Conservation (phyloP, 64 coral and sea anemone species). For the Stichodactyla mertensii region DNA sequence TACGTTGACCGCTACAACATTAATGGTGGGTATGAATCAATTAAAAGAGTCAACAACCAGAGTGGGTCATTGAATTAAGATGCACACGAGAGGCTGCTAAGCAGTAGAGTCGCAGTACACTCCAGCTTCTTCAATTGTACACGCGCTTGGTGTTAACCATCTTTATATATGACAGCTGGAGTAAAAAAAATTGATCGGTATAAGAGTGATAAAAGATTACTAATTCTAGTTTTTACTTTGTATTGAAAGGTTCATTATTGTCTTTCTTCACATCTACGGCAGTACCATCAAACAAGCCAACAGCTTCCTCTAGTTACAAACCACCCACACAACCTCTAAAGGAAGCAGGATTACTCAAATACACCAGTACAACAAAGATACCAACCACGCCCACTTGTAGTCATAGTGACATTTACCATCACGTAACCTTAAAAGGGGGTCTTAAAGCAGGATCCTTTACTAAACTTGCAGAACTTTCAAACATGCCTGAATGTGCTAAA, state of each 20-base stretch:
- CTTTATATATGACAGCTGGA: no score
- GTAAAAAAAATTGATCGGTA: no score
- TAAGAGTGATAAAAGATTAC: neutral
- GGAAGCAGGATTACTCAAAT: neutral
- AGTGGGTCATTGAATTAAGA: no score
- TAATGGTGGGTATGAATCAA: conserved; percentile 33
- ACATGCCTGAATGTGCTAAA: conserved; percentile 65
- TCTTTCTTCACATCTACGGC: neutral
- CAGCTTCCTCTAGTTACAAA: neutral
- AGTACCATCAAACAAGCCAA: neutral
- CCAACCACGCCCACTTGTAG: conserved; percentile 40
- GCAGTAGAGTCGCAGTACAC: no score
- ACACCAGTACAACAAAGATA: neutral
- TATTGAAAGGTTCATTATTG: neutral
- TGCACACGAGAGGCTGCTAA: no score
- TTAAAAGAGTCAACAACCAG: no score
- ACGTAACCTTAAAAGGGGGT: conserved; percentile 79
- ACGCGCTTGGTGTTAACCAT: no score
- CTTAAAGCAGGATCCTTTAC: conserved; percentile 68
- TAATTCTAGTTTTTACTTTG: neutral
- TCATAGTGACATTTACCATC: conserved; percentile 66
- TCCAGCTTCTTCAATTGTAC: no score
- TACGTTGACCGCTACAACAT: conserved; percentile 55
- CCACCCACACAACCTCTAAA: neutral
- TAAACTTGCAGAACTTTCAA: conserved; percentile 55